Evolutionary conservation across 2,113 vertebrate species (phyloP).

Genomic region (Neofelis nebulosa): DNA sequence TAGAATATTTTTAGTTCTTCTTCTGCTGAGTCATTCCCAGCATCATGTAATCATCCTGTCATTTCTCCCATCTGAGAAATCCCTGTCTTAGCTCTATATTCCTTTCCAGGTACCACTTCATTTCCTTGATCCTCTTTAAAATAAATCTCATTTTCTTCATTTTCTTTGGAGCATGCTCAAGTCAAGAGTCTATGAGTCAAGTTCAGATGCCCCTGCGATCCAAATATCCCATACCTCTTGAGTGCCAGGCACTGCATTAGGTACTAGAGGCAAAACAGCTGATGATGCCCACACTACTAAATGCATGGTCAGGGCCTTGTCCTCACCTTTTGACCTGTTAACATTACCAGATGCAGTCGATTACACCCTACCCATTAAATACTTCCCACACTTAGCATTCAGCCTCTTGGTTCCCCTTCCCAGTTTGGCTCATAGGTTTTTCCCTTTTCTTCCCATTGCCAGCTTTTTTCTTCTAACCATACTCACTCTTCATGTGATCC

Average conservation of each 20-base stretch:
- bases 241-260: neutral
- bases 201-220: neutral
- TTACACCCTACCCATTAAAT: neutral
- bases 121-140: neutral
- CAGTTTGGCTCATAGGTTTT: neutral
- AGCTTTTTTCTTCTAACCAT: neutral
- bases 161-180: neutral
- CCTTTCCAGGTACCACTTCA: neutral
- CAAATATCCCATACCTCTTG: neutral
- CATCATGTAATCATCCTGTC: neutral
- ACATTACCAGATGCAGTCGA: fast-evolving
- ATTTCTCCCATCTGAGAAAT: neutral
- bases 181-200: neutral
- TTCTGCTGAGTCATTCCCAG: neutral
- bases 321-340: neutral
- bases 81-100: neutral
- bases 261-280: neutral
- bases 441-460: neutral
- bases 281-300: neutral
- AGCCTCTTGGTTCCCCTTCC: neutral
- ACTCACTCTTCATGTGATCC: neutral
- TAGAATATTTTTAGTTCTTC: neutral
- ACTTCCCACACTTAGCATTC: neutral
- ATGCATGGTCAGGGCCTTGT: neutral
- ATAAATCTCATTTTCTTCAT: neutral